These are phyloP conservation scores for Triplophysa rosa DNA, from an alignment of 2,113 vertebrate genomes.

Conservation along the genomic window DNA sequence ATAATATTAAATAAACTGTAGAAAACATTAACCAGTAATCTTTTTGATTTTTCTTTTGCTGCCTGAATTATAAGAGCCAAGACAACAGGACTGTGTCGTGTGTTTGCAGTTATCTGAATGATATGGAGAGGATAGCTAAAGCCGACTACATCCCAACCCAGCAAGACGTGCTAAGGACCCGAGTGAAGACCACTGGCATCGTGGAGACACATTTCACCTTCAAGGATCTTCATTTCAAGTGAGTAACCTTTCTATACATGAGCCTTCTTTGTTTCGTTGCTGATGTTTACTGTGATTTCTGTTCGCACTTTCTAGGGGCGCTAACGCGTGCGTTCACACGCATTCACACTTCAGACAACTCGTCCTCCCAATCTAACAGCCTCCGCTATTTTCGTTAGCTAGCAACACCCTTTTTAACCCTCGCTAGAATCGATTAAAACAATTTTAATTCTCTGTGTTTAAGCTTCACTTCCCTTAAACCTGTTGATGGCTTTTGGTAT, in stretches of 20 bases:
- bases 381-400: background rate
- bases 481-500: background rate
- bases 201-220: conserved; percentile 99
- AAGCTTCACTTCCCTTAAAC: conserved; percentile 2
- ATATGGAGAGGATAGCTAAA: conserved; percentile 89
- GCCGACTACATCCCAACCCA: conserved; percentile 94
- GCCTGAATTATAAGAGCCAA: background rate
- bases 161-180: conserved; percentile 93
- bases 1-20: no score
- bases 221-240: conserved; percentile 99
- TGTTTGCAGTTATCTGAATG: conserved; percentile 78
- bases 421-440: background rate
- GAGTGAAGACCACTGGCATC: conserved; percentile 97
- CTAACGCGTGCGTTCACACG: background rate
- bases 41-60: no score
- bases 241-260: conserved; percentile 1
- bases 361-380: conserved; percentile 11
- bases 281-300: background rate
- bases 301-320: background rate
- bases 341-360: conserved; percentile 16
- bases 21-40: no score
- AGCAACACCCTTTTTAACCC: background rate
- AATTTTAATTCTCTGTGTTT: conserved; percentile 2
- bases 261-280: background rate
- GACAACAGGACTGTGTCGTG: conserved; percentile 8